A percentile compares a stretch with the other conserved stretches of the same genome.
These are phyloP conservation scores for Semnornis frantzii DNA, from an alignment of 2,113 vertebrate species.

Conservation along the genomic window DNA sequence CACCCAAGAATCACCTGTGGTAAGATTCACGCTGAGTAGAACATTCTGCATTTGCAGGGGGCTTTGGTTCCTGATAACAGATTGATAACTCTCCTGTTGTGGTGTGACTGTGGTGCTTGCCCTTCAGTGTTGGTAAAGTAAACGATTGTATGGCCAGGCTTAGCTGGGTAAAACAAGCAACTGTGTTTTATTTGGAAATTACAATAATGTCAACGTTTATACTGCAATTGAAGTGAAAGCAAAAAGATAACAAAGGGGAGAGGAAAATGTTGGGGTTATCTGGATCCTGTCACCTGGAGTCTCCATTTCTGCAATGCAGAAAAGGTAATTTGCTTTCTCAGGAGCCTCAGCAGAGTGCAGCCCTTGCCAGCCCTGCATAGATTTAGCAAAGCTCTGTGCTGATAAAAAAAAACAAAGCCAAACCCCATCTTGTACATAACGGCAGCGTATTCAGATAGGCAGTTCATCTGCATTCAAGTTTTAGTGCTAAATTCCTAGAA, in stretches of 20 bases:
- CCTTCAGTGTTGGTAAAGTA: not conserved
- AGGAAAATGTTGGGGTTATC: constrained; percentile 14
- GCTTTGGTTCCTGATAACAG: constrained; percentile 33
- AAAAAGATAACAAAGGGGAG: constrained; percentile 1
- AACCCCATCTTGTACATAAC: not conserved
- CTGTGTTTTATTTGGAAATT: not conserved
- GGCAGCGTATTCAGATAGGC: not conserved
- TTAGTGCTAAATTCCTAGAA: not conserved
- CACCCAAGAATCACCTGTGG: not conserved
- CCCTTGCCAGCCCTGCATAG: constrained; percentile 39
- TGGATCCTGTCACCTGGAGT: constrained; percentile 18
- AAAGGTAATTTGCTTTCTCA: constrained; percentile 56
- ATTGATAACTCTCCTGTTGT: not conserved
- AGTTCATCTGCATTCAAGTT: not conserved
- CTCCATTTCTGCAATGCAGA: constrained; percentile 69
- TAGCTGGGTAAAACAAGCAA: not conserved
- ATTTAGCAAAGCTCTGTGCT: not conserved
- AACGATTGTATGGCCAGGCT: not conserved
- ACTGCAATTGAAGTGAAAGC: not conserved
- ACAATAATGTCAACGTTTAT: not conserved
- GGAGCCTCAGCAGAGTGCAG: constrained; percentile 33
- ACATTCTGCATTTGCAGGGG: not conserved
- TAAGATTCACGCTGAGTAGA: not conserved
- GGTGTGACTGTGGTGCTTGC: not conserved
- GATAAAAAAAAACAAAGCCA: not conserved